Base-by-base conservation (phyloP, 2,113 vertebrate genomes). In the Leptocoma aspasia region DNA sequence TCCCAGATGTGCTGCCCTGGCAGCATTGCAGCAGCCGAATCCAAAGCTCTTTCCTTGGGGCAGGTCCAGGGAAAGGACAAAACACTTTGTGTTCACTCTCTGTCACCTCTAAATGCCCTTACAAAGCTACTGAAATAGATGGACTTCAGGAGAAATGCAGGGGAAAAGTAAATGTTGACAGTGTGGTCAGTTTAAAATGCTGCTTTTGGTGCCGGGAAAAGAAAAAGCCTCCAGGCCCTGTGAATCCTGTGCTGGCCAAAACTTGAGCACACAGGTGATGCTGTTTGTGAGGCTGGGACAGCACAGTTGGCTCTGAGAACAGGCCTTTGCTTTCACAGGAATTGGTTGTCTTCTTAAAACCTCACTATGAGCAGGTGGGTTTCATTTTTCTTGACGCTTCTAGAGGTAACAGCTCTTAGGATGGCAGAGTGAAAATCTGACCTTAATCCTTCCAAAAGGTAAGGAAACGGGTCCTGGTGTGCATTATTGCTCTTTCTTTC, bases 1-100 rank as follows among this genome's bases (percentile, higher is more conserved):
- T 84, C 68, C 81, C 7, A 60, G 27, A 52, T 56, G 69, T 57
- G 42, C 54, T 0, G 0, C 59, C 63, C 47, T 3, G 27, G 54
- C 33, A 91, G 53, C 0, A 0, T 31, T 8, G 39, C 6, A 3
- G 26, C 0, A 0, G 52, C 50, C 0, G 3, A 30, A 18, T 61
- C 45, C 42, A 39, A 2, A 2, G 30, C 41, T 81, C 33, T 60
- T 71, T 56, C 85, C 84, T 49, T 52, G 70, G 53, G 90, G 70
- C 73, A 68, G 65, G 94, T 76, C 49, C 23, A 7, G 82, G 80
- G 52, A 33, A 53, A 81, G 76, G 71, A 70, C 22, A 31, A 47
- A 78, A 39, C 0, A 1, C 52, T 78, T 41, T n/a, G 28, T 56
- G 21, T 24, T 80, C 54, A 10, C 42, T 28, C 68, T 33, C 56